phyloP scores from a whole-genome alignment of 2,113 vertebrate genomes.

The Pampusana beccarii region DNA sequence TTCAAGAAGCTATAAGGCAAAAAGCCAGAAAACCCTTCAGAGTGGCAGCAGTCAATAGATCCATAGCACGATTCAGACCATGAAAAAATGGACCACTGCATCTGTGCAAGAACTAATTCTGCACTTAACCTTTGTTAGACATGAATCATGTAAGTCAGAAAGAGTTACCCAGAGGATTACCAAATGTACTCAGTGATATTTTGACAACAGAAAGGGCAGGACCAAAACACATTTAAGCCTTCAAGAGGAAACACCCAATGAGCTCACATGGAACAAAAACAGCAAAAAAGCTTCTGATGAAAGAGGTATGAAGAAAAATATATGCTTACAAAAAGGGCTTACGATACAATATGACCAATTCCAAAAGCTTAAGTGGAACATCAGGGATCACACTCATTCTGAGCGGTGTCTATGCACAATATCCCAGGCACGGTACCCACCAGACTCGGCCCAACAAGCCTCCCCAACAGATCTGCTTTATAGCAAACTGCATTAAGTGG shows the following conservation, averaged over 20 bases:
- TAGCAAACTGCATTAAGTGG: not conserved
- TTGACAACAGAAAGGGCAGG: not conserved
- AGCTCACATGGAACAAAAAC: not conserved
- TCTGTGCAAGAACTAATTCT: not conserved
- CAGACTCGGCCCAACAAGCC: rapidly evolving
- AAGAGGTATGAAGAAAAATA: not conserved
- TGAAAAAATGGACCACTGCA: not conserved
- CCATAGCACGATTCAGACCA: rapidly evolving
- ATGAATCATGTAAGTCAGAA: not conserved
- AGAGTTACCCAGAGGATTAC: not conserved
- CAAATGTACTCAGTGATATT: not conserved
- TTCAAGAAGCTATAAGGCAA: not conserved
- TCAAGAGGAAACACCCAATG: not conserved
- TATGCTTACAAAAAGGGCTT: not conserved
- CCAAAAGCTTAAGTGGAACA: not conserved
- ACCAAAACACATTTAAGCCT: not conserved
- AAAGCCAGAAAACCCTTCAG: not conserved
- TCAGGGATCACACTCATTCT: not conserved
- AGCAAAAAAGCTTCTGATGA: not conserved
- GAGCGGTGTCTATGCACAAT: rapidly evolving
- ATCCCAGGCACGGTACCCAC: rapidly evolving
- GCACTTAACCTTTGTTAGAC: not conserved
- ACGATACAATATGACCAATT: not conserved
- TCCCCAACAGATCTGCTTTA: not conserved
- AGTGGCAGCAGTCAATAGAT: rapidly evolving